Evolutionary conservation across 1,140 invertebrate genomes (phyloP).

Genomic region (Lepeophtheirus salmonis): DNA sequence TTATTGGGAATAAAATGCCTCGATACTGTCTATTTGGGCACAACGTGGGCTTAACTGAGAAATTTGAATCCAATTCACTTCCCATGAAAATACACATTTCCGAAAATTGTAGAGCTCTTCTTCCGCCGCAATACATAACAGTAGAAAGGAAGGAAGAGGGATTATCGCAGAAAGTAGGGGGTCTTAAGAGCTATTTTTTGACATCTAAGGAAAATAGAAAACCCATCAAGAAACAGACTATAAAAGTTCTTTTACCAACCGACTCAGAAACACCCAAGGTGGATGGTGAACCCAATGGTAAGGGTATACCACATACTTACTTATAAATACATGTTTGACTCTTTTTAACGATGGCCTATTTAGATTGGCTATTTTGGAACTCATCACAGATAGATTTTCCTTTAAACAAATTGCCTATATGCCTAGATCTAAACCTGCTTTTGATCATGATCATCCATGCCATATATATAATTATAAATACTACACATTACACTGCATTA

Average conservation of each 20-base stretch:
- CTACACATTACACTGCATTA: too few relatives aligned
- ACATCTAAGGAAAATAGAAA: slow-evolving; percentile 10
- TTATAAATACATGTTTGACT: not conserved
- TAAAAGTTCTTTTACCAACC: slow-evolving; percentile 8
- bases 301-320: not conserved
- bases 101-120: slow-evolving; percentile 53
- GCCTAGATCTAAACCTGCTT: too few relatives aligned
- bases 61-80: slow-evolving; percentile 65
- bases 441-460: too few relatives aligned
- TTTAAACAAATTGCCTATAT: too few relatives aligned
- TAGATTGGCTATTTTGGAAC: too few relatives aligned
- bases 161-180: slow-evolving; percentile 8
- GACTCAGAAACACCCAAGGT: slow-evolving; percentile 3
- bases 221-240: not conserved
- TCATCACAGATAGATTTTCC: too few relatives aligned
- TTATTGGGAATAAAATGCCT: slow-evolving; percentile 87
- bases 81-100: slow-evolving; percentile 89
- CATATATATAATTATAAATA: too few relatives aligned
- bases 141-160: slow-evolving; percentile 7
- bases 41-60: slow-evolving; percentile 16
- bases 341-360: not conserved
- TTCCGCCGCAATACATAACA: slow-evolving; percentile 55
- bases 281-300: not conserved
- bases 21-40: slow-evolving; percentile 18
- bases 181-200: slow-evolving; percentile 9